Evolutionary conservation across 2,113 vertebrate genomes (phyloP), one percentile per base, ranked within the genome.

Genomic region (Psittacula cyanocephala): DNA sequence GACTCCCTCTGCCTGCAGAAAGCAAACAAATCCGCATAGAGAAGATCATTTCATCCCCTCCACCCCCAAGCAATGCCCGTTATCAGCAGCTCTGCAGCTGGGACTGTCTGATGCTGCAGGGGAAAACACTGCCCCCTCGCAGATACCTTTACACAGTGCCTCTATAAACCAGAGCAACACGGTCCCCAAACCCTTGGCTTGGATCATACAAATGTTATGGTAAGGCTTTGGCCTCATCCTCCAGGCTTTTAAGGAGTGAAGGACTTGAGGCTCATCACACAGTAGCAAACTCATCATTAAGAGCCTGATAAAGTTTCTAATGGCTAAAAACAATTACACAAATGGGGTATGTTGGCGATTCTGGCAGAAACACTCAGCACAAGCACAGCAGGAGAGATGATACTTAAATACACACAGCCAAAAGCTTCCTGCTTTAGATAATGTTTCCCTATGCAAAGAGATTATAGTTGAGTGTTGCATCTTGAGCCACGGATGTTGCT

Each of bases 51-150:
- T 9, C 2, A 0, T 13, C 33, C 13, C 24, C 7, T 7, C 27
- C 1, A 0, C 20, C 37, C 43, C 31, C 1, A 3, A 2, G 17
- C 19, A 24, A 13, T 0, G 17, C 35, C 15, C 0, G 0, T 4
- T 12, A 2, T 18, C 57, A 6, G 52, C 53, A 16, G 50, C 82
- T 52, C 67, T 10, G 64, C 4, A 6, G 0, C 0, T 1, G 2
- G n/a, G 35, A 2, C 46, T 4, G 44, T 1, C 11, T 15, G 16
- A 1, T 4, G 64, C 28, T 7, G 2, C 19, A 10, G 74, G 11
- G 62, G 46, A 17, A 41, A 31, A 4, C 1, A 0, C 46, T 3
- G 23, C 60, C 33, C 13, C 6, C 13, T 31, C 1, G 17, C 81
- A 52, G 27, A 3, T 1, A 19, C 68, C 49, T 0, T 29, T 47